Evolutionary conservation across 2,113 vertebrate genomes (phyloP).

Genomic region (Passer domesticus): DNA sequence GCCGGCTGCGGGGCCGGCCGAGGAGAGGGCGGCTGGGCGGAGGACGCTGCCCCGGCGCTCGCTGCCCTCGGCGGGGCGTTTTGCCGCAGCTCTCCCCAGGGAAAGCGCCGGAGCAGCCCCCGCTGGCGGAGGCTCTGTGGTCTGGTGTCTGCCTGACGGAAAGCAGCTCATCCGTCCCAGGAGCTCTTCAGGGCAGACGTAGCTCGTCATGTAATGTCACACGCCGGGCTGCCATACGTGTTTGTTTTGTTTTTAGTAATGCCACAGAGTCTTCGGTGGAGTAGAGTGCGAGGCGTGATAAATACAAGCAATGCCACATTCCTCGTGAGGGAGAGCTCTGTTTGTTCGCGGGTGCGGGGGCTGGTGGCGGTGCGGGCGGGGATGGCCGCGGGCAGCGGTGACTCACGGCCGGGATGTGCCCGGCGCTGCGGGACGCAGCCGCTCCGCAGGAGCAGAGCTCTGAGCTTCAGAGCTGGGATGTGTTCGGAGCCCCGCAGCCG

Average conservation of each 20-base stretch:
- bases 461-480: accelerated
- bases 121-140: background rate
- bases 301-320: background rate
- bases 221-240: background rate
- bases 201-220: background rate
- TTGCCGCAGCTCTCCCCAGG: background rate
- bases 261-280: background rate
- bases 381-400: accelerated
- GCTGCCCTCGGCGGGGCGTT: background rate
- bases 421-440: background rate
- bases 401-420: background rate
- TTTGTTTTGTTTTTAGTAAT: background rate
- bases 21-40: background rate
- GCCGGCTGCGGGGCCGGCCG: background rate
- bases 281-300: background rate
- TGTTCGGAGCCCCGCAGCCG: accelerated
- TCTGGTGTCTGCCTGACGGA: background rate
- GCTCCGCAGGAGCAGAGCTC: background rate
- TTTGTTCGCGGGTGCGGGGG: background rate
- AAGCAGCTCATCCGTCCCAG: background rate
- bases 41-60: background rate
- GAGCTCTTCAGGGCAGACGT: background rate
- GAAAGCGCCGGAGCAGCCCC: accelerated
- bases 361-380: background rate
- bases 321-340: background rate